Conservation (phyloP, 1,140 invertebrate species). For the Plectus sambesii region DNA sequence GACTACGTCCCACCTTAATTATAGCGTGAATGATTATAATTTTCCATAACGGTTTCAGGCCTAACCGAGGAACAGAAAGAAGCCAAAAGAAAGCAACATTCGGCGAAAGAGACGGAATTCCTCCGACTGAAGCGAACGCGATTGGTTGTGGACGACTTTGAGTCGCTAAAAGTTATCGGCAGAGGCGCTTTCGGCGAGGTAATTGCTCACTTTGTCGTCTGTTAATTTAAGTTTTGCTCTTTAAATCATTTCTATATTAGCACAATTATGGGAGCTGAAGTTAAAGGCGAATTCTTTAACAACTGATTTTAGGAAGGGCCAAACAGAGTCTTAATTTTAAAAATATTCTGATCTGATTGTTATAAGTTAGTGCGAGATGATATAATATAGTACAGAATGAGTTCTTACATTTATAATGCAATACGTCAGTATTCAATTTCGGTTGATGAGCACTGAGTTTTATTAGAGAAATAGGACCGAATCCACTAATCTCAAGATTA, state of each 20-base stretch:
- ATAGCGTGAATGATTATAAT: slow-evolving; percentile 10
- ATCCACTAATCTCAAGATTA: no score
- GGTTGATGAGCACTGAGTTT: no score
- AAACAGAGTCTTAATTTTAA: no score
- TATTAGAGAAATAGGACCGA: no score
- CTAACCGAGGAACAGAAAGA: slow-evolving; percentile 49
- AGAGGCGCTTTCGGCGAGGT: slow-evolving; percentile 94
- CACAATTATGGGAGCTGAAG: not conserved
- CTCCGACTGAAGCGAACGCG: slow-evolving; percentile 84
- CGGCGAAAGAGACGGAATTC: slow-evolving; percentile 95
- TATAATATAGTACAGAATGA: no score
- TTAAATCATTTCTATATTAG: slow-evolving; percentile 3
- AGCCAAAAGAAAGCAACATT: slow-evolving; percentile 70
- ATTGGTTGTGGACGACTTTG: slow-evolving; percentile 94
- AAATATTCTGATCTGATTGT: no score
- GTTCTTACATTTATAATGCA: no score
- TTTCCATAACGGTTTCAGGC: slow-evolving; percentile 14
- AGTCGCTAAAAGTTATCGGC: slow-evolving; percentile 92
- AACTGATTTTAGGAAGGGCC: not conserved
- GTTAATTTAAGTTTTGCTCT: not conserved
- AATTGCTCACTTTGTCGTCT: slow-evolving; percentile 24
- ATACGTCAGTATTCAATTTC: no score
- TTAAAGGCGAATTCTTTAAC: no score
- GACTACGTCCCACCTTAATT: not conserved
- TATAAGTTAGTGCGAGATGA: no score